Evolutionary conservation across 2,888 invertebrate species (phyloP).

Genomic region (Nymphalis c-album): DNA sequence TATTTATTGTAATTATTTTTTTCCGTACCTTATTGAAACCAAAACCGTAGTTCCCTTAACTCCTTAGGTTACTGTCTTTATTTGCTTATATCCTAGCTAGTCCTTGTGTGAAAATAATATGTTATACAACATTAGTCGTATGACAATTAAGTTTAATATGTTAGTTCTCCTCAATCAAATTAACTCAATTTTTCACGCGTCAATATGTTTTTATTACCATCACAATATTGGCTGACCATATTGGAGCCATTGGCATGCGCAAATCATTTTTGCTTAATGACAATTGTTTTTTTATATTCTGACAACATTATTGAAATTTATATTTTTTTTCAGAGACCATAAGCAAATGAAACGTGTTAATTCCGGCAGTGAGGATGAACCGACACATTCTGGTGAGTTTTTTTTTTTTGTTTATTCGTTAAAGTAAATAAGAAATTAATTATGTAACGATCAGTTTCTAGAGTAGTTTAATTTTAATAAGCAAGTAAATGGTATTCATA

Average conservation of each 20-base stretch:
- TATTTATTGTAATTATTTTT: constrained; percentile 22
- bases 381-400: constrained; percentile 86
- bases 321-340: constrained; percentile 85
- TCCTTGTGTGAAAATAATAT: constrained; percentile 11
- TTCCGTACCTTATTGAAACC: constrained; percentile 15
- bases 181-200: background rate
- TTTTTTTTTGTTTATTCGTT: no score
- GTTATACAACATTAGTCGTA: background rate
- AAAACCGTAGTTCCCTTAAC: constrained; percentile 18
- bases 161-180: background rate
- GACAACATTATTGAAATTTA: constrained; percentile 10
- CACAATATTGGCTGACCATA: constrained; percentile 2
- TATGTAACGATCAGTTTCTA: no score
- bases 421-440: no score
- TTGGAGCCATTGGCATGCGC: constrained; percentile 40
- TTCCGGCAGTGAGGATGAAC: constrained; percentile 89
- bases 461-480: no score
- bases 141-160: background rate
- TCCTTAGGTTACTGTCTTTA: constrained; percentile 20
- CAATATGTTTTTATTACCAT: background rate
- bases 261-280: constrained; percentile 40
- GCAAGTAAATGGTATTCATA: no score
- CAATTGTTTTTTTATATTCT: constrained; percentile 12
- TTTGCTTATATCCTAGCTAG: constrained; percentile 27
- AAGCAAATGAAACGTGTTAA: constrained; percentile 90